Percentiles rank a stretch among this genome's conserved stretches.
These are phyloP conservation scores for Hymenochirus boettgeri DNA, from an alignment of 2,113 vertebrate genomes.

Conservation along the genomic window DNA sequence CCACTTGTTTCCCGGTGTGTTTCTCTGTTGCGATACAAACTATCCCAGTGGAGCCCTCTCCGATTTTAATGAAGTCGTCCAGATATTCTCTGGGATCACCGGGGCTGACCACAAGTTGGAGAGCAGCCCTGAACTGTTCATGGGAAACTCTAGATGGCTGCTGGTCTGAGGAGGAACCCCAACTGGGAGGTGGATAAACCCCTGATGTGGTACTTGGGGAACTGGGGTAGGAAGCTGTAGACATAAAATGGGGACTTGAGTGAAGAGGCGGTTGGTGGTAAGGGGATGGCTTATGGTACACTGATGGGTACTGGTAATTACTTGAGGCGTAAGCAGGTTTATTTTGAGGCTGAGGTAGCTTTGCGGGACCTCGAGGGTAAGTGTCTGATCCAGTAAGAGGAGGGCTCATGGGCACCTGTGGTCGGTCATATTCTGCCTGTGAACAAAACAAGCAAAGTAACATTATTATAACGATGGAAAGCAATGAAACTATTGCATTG, in stretches of 20 bases:
- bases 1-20: constrained; percentile 93
- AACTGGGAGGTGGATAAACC: constrained; percentile 88
- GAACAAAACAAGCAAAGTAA: neutral
- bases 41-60: constrained; percentile 94
- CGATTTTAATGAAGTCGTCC: constrained; percentile 97
- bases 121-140: constrained; percentile 93
- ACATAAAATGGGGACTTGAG: constrained; percentile 84
- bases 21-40: constrained; percentile 96
- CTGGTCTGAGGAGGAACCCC: constrained; percentile 90
- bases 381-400: constrained; percentile 80
- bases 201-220: constrained; percentile 84
- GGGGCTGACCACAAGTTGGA: constrained; percentile 94
- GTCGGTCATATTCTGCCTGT: constrained; percentile 87
- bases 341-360: constrained; percentile 92
- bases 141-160: constrained; percentile 93
- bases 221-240: constrained; percentile 87
- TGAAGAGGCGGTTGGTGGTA: constrained; percentile 81
- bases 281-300: constrained; percentile 82
- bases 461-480: neutral
- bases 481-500: neutral
- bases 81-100: constrained; percentile 94
- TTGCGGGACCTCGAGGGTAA: constrained; percentile 83
- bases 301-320: constrained; percentile 80
- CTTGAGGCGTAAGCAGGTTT: constrained; percentile 79
- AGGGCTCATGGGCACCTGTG: constrained; percentile 78